A percentile compares a stretch with the other conserved stretches of the same genome.
Evolutionary conservation across 2,888 invertebrate species (phyloP).

Genomic region (Acronicta aceris): DNA sequence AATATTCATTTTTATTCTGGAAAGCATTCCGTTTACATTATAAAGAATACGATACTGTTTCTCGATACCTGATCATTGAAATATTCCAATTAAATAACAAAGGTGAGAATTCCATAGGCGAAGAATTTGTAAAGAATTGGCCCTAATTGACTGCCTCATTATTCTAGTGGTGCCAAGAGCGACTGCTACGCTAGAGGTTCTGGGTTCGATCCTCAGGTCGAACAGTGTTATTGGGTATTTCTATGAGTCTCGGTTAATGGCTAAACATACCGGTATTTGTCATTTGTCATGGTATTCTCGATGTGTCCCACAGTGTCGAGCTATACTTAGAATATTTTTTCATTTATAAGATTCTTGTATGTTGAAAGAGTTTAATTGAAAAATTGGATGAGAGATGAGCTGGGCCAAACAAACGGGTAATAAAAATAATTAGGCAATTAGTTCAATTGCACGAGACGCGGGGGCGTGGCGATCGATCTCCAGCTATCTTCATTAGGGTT

Average conservation of each 20-base stretch:
- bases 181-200: too few species aligned
- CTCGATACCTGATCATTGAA: constrained; percentile 41
- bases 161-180: too few species aligned
- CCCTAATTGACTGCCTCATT: too few species aligned
- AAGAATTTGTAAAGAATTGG: constrained; percentile 37
- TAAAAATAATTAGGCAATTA: constrained; percentile 88
- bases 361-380: constrained; percentile 67
- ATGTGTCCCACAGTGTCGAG: not conserved
- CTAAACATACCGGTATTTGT: too few species aligned
- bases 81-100: constrained; percentile 53
- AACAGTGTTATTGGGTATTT: too few species aligned
- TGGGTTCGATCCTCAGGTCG: too few species aligned
- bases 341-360: constrained; percentile 34
- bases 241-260: too few species aligned
- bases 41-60: constrained; percentile 43
- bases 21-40: constrained; percentile 30
- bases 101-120: constrained; percentile 29
- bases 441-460: constrained; percentile 72
- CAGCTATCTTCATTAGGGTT: constrained; percentile 71
- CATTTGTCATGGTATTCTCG: too few species aligned
- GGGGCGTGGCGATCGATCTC: constrained; percentile 75
- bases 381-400: constrained; percentile 75
- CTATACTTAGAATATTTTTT: constrained; percentile 31
- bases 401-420: constrained; percentile 82
- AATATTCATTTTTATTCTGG: constrained; percentile 27